phyloP scores from a whole-genome alignment of 1,140 invertebrate species.

The Drosophila chauvacae region DNA sequence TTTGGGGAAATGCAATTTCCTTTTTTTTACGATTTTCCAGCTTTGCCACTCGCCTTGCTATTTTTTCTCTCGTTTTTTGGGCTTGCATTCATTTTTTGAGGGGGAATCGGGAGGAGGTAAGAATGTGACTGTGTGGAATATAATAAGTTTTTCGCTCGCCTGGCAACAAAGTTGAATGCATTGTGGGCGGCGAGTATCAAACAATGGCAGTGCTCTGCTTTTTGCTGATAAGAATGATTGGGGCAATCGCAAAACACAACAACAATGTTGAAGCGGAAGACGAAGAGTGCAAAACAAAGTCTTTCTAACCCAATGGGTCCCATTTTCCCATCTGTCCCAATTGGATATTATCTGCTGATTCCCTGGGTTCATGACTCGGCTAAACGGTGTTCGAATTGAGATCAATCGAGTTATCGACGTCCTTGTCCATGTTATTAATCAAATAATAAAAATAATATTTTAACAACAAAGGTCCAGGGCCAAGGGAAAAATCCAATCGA shows the following conservation, averaged over 20 bases:
- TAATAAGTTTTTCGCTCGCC: constrained; percentile 67
- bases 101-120: constrained; percentile 15
- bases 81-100: constrained; percentile 62
- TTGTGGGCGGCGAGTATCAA: constrained; percentile 51
- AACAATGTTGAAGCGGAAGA: constrained; percentile 29
- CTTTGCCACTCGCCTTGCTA: constrained; percentile 35
- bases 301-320: not conserved
- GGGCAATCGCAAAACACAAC: constrained; percentile 54
- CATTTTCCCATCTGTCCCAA: constrained; percentile 26
- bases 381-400: constrained; percentile 1
- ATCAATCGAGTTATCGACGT: constrained; percentile 12
- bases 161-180: constrained; percentile 74
- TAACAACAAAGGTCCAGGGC: constrained; percentile 17
- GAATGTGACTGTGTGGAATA: constrained; percentile 37
- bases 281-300: constrained; percentile 16
- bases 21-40: constrained; percentile 77
- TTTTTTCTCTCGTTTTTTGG: constrained; percentile 51
- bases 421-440: not conserved
- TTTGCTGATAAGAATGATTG: constrained; percentile 81
- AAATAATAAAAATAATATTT: constrained; percentile 13
- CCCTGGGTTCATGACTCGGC: constrained; percentile 45
- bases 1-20: constrained; percentile 79
- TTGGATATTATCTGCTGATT: constrained; percentile 28
- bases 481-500: constrained; percentile 30
- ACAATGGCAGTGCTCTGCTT: constrained; percentile 42